Evolutionary conservation across 1,140 invertebrate species (phyloP), one percentile per base, ranked within the genome.

Genomic region (Cherax destructor): DNA sequence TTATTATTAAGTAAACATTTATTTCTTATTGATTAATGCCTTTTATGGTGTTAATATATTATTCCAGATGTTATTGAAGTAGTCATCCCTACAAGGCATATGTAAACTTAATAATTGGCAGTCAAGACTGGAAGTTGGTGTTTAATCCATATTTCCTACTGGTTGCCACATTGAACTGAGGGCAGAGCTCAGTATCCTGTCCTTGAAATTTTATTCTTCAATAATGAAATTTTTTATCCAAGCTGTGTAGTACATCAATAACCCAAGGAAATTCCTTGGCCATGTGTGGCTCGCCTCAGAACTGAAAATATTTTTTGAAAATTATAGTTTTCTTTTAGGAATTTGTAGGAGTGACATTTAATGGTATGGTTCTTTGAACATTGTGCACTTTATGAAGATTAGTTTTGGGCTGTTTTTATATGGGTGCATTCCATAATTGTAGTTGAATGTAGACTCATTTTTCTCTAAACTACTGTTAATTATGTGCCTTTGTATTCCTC

Each of bases 401-500:
- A 49, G 78, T 88, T 88, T 80, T 85, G 69, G 78, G 79, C 79
- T 16, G 56, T 77, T 90, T 83, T 76, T 77, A 83, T 72, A 76
- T 59, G 59, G 88, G 80, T 83, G 84, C 88, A 90, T 90, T 90
- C 88, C 88, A 90, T 81, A 84, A 59, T 81, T 77, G 30, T 90
- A 90, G 88, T 90, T 83, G 52, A 78, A 77, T 78, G 81, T 83
- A 50, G 80, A 83, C 81, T 90, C 81, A 76, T 83, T 84, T 56
- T 89, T 90, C 72, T 56, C 41, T 50, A 50, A 84, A 84, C 52
- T 77, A 90, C 88, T 80, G 78, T 90, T 86, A 41, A 86, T 86
- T 90, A 84, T 84, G 88, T 90, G 88, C 88, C 88, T 90, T 90
- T 90, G 86, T 90, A 90, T 83, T 83, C 65, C 83, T 83, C 50